Percentiles rank a stretch among this genome's conserved stretches.
These are phyloP conservation scores for Amphipoea oculea DNA, from an alignment of 2,888 invertebrate species.

Conservation along the genomic window DNA sequence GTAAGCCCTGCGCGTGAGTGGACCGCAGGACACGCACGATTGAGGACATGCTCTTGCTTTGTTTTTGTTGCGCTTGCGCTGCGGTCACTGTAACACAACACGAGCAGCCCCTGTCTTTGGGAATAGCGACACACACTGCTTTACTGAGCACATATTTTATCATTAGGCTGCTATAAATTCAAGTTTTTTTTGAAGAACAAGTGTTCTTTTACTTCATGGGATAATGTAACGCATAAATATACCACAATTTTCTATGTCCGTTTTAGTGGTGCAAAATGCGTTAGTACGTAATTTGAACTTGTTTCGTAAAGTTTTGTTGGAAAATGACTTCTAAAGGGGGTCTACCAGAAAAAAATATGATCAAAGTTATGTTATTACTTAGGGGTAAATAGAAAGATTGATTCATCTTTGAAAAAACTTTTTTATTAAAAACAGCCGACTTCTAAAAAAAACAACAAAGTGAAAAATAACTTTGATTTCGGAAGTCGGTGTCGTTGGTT, in stretches of 20 bases:
- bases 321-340: not conserved
- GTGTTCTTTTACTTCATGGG: constrained; percentile 3
- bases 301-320: not conserved
- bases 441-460: too few species aligned
- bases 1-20: constrained; percentile 70
- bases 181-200: constrained; percentile 12
- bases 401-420: not conserved
- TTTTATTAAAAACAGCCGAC: too few species aligned
- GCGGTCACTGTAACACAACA: constrained; percentile 88
- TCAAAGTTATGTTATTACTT: constrained; percentile 4
- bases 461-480: too few species aligned
- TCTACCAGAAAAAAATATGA: not conserved
- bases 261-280: not conserved
- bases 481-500: too few species aligned
- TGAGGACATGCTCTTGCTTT: constrained; percentile 87
- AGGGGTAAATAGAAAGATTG: not conserved
- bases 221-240: constrained; percentile 23
- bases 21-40: constrained; percentile 88
- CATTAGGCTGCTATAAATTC: constrained; percentile 20
- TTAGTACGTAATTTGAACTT: not conserved
- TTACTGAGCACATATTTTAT: constrained; percentile 43
- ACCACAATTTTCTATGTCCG: not conserved
- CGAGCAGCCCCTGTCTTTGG: constrained; percentile 72
- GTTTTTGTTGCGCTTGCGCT: constrained; percentile 85
- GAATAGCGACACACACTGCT: constrained; percentile 65